Evolutionary conservation across 2,888 invertebrate species (phyloP).

Genomic region (Habroteleia sp.): DNA sequence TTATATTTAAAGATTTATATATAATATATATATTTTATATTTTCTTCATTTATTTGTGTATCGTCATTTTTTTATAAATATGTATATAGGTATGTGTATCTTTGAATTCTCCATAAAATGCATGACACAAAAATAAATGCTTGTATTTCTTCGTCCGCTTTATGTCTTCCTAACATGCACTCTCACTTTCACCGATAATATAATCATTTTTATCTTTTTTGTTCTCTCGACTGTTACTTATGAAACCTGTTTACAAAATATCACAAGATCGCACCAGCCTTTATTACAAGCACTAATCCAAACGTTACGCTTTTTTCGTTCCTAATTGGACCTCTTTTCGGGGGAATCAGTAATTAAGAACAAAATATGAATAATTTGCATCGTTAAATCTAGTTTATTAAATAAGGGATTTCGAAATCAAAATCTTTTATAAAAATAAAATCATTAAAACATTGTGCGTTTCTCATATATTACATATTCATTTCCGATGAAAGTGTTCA

Average conservation of each 20-base stretch:
- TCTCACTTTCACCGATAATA: slow-evolving; percentile 32
- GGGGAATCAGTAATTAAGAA: slow-evolving; percentile 4
- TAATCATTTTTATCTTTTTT: slow-evolving; percentile 24
- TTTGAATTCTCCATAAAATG: slow-evolving; percentile 74
- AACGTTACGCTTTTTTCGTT: slow-evolving; percentile 63
- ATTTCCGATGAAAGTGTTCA: not conserved
- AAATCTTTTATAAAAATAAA: slow-evolving; percentile 5
- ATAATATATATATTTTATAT: slow-evolving; percentile 65
- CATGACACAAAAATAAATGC: slow-evolving; percentile 82
- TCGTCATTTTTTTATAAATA: slow-evolving; percentile 64
- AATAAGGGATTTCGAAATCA: not conserved
- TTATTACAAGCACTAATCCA: slow-evolving; percentile 76
- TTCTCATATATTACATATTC: slow-evolving; percentile 17
- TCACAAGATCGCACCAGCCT: slow-evolving; percentile 80
- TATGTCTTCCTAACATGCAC: slow-evolving; percentile 26
- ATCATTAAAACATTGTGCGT: slow-evolving; percentile 28
- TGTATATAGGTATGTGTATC: slow-evolving; percentile 40
- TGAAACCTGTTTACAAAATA: slow-evolving; percentile 78
- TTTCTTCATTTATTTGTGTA: slow-evolving; percentile 67
- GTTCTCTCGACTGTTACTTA: slow-evolving; percentile 56
- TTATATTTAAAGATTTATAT: slow-evolving; percentile 54
- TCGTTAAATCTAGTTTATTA: not conserved
- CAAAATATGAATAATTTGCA: not conserved
- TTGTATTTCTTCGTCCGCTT: slow-evolving; percentile 69
- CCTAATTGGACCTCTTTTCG: slow-evolving; percentile 30